Evolutionary conservation across 2,888 invertebrate genomes (phyloP).

Genomic region (Ernsta delagoae): DNA sequence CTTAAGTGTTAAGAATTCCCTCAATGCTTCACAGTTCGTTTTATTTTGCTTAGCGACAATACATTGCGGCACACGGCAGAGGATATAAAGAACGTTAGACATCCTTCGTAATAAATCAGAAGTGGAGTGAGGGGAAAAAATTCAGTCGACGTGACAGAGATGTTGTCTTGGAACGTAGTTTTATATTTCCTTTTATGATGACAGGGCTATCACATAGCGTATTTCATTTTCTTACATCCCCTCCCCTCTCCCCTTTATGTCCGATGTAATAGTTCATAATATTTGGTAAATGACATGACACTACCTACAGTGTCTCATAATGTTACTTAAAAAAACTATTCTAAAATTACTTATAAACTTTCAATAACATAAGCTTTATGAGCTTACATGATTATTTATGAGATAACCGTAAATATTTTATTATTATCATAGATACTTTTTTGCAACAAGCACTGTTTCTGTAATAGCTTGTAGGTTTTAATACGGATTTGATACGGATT

Average conservation of each 20-base stretch:
- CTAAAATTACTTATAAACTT: no score
- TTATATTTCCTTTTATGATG: conserved; percentile 22
- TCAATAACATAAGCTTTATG: no score
- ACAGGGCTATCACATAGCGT: conserved; percentile 8
- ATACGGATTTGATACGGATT: not conserved
- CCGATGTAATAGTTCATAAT: not conserved
- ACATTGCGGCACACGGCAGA: conserved; percentile 8
- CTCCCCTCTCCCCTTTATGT: not conserved
- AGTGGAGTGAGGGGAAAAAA: conserved; percentile 6
- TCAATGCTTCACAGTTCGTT: conserved; percentile 21
- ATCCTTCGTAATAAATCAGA: conserved; percentile 21
- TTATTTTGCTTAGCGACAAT: conserved; percentile 12
- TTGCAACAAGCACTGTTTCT: no score
- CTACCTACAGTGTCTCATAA: not conserved
- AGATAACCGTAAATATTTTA: not conserved
- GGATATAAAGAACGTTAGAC: conserved; percentile 19
- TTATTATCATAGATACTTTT: not conserved
- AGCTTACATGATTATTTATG: not conserved
- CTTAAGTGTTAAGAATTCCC: conserved; percentile 8
- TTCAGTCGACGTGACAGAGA: conserved; percentile 12
- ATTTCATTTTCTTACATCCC: not conserved
- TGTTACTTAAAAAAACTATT: not conserved
- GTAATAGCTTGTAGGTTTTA: not conserved
- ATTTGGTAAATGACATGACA: not conserved
- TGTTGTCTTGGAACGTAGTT: conserved; percentile 21